These are phyloP conservation scores for Psilopogon haemacephalus DNA, from an alignment of 2,113 vertebrate species.

Conservation along the genomic window DNA sequence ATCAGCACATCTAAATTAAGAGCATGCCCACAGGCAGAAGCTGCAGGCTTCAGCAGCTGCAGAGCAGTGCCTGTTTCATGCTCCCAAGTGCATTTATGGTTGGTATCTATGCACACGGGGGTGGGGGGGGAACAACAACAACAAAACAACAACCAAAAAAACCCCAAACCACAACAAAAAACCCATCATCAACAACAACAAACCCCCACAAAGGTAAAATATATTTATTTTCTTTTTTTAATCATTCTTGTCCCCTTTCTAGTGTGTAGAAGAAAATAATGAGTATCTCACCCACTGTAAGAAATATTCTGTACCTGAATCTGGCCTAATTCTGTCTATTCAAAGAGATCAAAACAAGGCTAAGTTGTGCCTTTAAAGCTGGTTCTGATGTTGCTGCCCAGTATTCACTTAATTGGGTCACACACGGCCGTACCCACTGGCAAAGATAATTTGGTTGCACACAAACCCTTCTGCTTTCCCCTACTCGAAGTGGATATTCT, in stretches of 20 bases:
- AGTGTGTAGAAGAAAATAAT: not conserved
- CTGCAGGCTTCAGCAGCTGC: not conserved
- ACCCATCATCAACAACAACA: no score
- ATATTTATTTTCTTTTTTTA: no score
- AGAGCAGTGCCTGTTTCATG: not conserved
- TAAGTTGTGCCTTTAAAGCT: not conserved
- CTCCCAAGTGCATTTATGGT: not conserved
- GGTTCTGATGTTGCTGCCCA: not conserved
- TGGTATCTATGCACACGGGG: not conserved
- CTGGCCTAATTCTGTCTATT: not conserved
- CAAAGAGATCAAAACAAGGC: not conserved
- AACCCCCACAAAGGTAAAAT: no score
- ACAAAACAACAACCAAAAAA: no score
- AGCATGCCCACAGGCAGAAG: not conserved
- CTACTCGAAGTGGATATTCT: not conserved
- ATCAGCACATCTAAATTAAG: not conserved
- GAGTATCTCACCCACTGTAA: not conserved
- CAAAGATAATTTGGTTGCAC: not conserved
- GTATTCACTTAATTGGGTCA: not conserved
- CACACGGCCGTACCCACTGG: not conserved
- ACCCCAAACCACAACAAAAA: no score
- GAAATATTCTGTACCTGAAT: not conserved
- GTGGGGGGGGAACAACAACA: no score
- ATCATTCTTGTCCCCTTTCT: not conserved
- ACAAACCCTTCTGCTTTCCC: not conserved